Conservation (phyloP, 2,113 vertebrate species). For the Otolemur garnettii region DNA sequence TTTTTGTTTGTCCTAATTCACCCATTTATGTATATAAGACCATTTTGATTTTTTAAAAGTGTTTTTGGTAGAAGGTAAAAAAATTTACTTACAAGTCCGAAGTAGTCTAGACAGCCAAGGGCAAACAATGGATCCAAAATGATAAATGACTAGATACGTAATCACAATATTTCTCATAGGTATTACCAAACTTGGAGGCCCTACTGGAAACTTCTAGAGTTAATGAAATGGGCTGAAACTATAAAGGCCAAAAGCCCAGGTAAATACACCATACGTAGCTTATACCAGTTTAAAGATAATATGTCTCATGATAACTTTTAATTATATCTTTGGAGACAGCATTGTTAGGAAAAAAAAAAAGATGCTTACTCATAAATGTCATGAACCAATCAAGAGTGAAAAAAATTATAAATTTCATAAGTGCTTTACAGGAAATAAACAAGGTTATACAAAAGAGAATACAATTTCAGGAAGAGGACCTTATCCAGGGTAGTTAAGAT, state of each 20-base stretch:
- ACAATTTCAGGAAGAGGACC: not conserved
- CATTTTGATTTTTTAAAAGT: not conserved
- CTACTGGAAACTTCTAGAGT: not conserved
- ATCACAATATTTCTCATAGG: not conserved
- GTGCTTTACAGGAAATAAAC: not conserved
- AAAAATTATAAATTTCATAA: not conserved
- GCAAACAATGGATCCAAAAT: not conserved
- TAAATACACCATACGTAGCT: not conserved
- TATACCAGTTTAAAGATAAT: not conserved
- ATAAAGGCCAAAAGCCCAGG: not conserved
- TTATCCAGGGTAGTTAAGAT: not conserved
- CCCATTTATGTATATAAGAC: not conserved
- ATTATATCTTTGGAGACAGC: not conserved
- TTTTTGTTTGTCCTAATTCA: not conserved
- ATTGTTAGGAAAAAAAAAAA: not conserved
- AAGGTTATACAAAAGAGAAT: not conserved
- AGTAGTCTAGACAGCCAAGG: not conserved
- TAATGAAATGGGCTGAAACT: not conserved
- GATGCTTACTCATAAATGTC: not conserved
- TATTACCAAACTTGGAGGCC: not conserved
- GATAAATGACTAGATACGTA: not conserved
- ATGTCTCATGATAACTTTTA: not conserved
- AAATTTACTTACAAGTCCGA: not conserved
- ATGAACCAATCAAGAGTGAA: not conserved
- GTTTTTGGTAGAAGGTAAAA: constrained; percentile 59